A percentile compares a stretch with the other conserved stretches of the same genome.
phyloP scores from a whole-genome alignment of 2,888 invertebrate genomes.

The Synanthedon myopaeformis region DNA sequence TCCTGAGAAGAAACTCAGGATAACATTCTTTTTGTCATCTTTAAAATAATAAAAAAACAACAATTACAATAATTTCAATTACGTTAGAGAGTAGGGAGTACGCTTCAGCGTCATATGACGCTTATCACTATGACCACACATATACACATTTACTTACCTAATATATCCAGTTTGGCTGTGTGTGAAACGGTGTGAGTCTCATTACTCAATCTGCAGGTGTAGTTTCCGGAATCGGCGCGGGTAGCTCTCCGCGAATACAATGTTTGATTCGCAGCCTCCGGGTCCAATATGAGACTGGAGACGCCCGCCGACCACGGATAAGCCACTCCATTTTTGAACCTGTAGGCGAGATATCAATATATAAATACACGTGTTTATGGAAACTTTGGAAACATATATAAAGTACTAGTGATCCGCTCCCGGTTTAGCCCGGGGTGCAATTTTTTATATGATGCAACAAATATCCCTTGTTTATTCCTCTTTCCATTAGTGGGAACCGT shows the following conservation, averaged over 20 bases:
- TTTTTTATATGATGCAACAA: too few relatives aligned
- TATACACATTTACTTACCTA: slow-evolving; percentile 65
- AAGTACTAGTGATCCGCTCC: too few relatives aligned
- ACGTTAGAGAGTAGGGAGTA: too few relatives aligned
- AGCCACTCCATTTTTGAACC: slow-evolving; percentile 80
- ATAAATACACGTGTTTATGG: background rate
- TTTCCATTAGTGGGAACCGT: too few relatives aligned
- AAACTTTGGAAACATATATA: too few relatives aligned
- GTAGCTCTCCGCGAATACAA: slow-evolving; percentile 76
- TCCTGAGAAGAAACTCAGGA: too few relatives aligned
- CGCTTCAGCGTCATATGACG: too few relatives aligned
- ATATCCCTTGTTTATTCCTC: too few relatives aligned
- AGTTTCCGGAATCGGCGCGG: slow-evolving; percentile 77
- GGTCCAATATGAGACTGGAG: slow-evolving; percentile 79
- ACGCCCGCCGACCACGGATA: slow-evolving; percentile 82
- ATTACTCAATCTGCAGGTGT: slow-evolving; percentile 79
- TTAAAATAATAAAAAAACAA: too few relatives aligned
- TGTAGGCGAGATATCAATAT: slow-evolving; percentile 26
- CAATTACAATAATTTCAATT: too few relatives aligned
- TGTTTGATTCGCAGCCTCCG: slow-evolving; percentile 83
- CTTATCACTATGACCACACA: slow-evolving; percentile 2
- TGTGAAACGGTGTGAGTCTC: slow-evolving; percentile 76
- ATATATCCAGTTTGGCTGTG: slow-evolving; percentile 74
- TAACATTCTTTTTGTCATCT: too few relatives aligned
- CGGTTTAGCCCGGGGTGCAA: too few relatives aligned